phyloP scores from a whole-genome alignment of 1,140 invertebrate genomes.

The Heliconius eleuchia region DNA sequence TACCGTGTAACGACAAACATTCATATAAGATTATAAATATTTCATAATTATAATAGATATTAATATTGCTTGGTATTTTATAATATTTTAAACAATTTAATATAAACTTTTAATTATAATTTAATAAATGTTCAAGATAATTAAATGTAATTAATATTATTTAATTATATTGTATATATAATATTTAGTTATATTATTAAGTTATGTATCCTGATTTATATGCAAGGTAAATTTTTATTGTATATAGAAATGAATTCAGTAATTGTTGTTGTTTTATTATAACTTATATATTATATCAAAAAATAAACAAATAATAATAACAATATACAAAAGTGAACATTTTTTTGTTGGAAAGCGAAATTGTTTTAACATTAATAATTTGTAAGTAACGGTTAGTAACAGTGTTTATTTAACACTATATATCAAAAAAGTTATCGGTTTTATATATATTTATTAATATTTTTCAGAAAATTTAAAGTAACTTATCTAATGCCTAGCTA shows the following conservation, averaged over 20 bases:
- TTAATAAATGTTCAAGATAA: no score
- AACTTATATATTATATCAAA: no score
- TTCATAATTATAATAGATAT: constrained; percentile 2
- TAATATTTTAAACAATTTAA: background rate
- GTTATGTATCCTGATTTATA: background rate
- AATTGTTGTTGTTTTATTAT: background rate
- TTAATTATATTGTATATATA: background rate
- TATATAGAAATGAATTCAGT: background rate
- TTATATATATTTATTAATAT: no score
- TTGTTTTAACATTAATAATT: no score
- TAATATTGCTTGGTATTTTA: background rate
- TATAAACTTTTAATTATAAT: background rate
- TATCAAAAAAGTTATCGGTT: no score
- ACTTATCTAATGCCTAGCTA: background rate
- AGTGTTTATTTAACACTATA: no score
- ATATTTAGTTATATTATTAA: background rate
- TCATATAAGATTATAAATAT: background rate
- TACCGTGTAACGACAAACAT: background rate
- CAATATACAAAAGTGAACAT: no score
- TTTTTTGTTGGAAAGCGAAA: no score
- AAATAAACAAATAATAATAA: no score
- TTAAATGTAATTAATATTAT: background rate
- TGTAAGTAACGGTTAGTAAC: no score
- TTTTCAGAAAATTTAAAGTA: no score
- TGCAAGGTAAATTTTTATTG: background rate